Base-by-base conservation (phyloP, 2,888 invertebrate species). In the Leptothorax acervorum region DNA sequence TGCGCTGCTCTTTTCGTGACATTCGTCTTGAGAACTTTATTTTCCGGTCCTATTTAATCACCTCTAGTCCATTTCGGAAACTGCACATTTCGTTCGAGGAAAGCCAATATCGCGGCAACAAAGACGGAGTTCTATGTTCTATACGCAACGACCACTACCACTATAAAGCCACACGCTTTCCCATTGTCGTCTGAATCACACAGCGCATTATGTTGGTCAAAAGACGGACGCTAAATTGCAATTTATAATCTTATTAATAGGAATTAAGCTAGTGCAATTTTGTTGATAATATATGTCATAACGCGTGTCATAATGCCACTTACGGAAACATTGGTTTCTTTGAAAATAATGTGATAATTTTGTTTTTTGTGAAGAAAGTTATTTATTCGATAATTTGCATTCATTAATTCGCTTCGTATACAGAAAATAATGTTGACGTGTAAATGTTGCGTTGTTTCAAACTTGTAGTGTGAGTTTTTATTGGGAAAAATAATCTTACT, bases 231-330 rank as follows among this genome's bases (percentile, higher is more conserved):
- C 51, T 55, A 79, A 39, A 82, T 83, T 74, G 78, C 79, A 86
- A 79, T 66, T 81, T 45, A 57, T 82, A 85, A 84, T 57, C 48
- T 71, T 48, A 66, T 88, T 88, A 84, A 45, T 55, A 28, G 42
- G 28, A 73, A 60, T 75, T 71, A 83, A 83, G 55, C 39, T 55
- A 51, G 28, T 48, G 75, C 31, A 39, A 68, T 53, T 31, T 23
- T 48, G 15, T 53, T 53, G 75, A 84, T 84, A 85, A 84, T 73
- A 84, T 73, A 71, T 9, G 28, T 62, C 9, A 4, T 82, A 55
- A 70, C 66, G n/a, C 35, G 51, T 15, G 35, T 6, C 35, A 35
- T 35, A 35, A 35, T 35, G 65, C 12, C 15, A 12, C n/a, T 31
- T 5, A 9, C 1, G 8, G 11, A 42, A 28, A n/a, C 42, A 83